Base-by-base conservation (phyloP, 2,797 vertebrate genomes). In the Pseudochirops corinnae region DNA sequence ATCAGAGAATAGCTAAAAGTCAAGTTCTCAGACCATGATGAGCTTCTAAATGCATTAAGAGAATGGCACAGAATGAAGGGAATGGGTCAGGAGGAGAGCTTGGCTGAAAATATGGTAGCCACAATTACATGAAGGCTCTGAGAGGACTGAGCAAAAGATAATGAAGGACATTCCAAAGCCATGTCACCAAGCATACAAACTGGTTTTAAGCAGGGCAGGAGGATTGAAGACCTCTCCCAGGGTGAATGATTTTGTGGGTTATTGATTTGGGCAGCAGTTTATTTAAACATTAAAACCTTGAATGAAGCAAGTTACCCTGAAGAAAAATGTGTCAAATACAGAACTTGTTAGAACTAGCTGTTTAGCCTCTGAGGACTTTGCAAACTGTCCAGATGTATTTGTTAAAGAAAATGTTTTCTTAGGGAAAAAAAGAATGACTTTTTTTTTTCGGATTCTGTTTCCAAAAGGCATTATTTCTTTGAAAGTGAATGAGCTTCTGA, bases 311-410 rank as follows among this genome's bases (percentile, higher is more conserved):
- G 97, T 97, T 98, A 98, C 98, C 98, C 99, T 98, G 98, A 98
- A 99, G 99, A 98, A 98, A 99, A 98, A 99, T 98, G 97, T 99
- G 99, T 99, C 98, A 98, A 98, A 98, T 98, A 96, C 93, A 98
- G 98, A 98, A 98, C 98, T 99, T 98, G 98, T 98, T 98, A 98
- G 94, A 98, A 98, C 98, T 98, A 98, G 98, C 97, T 98, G 98
- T 98, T 98, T 97, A 98, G 98, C 98, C 98, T 98, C 98, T 97
- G 96, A 98, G 98, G 98, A 98, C 98, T 98, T 98, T 97, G 98
- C 98, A 98, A 98, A 98, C 98, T 98, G 98, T 99, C 99, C 98
- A 98, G 98, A 98, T 98, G 96, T 98, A 99, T 99, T 99, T 99
- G 98, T 98, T 95, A 97, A 90, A 94, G 98, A 98, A 98, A 97